Evolutionary conservation across 2,888 invertebrate genomes (phyloP).

Genomic region (Hydropsyche betteni): DNA sequence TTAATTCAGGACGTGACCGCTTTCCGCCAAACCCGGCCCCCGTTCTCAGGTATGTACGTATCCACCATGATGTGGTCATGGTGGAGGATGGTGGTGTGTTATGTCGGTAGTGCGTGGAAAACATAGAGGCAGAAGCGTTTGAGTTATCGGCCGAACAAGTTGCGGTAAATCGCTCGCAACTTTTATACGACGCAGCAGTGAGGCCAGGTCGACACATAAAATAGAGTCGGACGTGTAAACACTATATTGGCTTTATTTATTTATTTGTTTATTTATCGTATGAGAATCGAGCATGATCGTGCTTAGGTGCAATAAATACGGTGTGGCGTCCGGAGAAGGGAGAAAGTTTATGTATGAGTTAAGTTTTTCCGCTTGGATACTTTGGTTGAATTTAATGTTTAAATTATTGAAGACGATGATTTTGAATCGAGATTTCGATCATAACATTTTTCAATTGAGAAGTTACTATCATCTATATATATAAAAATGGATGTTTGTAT

Average conservation of each 20-base stretch:
- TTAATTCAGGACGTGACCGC: conserved; percentile 44
- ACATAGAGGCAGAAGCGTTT: conserved; percentile 5
- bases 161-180: conserved; percentile 37
- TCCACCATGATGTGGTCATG: not conserved
- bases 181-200: conserved; percentile 14
- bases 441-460: too few relatives aligned
- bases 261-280: conserved; percentile 4
- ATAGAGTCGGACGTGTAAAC: conserved; percentile 12
- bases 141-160: conserved; percentile 34
- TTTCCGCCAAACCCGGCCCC: not conserved
- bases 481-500: too few relatives aligned
- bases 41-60: not conserved
- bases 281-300: not conserved
- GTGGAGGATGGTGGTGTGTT: not conserved
- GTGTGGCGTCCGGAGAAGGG: not conserved
- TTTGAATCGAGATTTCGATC: too few relatives aligned
- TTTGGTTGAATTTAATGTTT: too few relatives aligned
- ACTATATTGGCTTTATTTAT: conserved; percentile 5
- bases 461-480: too few relatives aligned
- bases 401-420: too few relatives aligned
- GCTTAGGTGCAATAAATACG: not conserved
- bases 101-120: not conserved
- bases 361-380: too few relatives aligned
- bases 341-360: too few relatives aligned
- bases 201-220: conserved; percentile 10